Percentiles rank a stretch among this genome's conserved stretches.
Conservation (phyloP, 2,797 vertebrate species). For the Onychomys arenicola region DNA sequence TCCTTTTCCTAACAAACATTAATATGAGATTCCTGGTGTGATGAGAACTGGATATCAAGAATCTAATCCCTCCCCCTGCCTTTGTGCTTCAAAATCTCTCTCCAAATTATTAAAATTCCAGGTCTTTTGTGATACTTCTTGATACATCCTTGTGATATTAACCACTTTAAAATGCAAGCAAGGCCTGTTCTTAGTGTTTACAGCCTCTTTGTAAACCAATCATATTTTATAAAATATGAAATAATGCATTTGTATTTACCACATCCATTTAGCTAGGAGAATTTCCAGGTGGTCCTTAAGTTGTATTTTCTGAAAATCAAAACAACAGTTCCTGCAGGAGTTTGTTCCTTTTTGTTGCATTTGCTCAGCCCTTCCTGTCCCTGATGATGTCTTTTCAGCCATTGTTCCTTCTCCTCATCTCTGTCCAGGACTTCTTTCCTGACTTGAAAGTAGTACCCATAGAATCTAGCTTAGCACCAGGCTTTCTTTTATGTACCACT, state of each 20-base stretch:
- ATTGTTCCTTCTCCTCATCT: not conserved
- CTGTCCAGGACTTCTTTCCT: not conserved
- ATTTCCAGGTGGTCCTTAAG: conserved; percentile 61
- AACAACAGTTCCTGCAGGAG: conserved; percentile 13
- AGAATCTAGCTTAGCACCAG: not conserved
- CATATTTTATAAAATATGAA: conserved; percentile 69
- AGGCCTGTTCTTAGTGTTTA: conserved; percentile 56
- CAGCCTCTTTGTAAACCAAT: conserved; percentile 58
- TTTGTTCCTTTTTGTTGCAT: conserved; percentile 6
- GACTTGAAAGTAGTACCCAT: not conserved
- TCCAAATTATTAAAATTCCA: conserved; percentile 84
- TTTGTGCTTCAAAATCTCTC: conserved; percentile 72
- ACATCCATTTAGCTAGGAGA: conserved; percentile 65
- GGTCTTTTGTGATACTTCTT: conserved; percentile 74
- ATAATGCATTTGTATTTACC: conserved; percentile 68
- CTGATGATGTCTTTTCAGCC: not conserved
- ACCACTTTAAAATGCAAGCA: conserved; percentile 74
- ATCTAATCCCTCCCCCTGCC: conserved; percentile 80
- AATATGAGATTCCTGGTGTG: conserved; percentile 82
- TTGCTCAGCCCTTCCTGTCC: not conserved
- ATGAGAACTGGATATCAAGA: conserved; percentile 80
- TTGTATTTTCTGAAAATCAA: conserved; percentile 24
- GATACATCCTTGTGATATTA: conserved; percentile 73
- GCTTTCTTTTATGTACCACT: not conserved
- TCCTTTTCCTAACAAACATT: conserved; percentile 84